Percentiles rank a stretch among this genome's conserved stretches.
phyloP scores from a whole-genome alignment of 2,888 invertebrate genomes.

The Dicyrtoma fusca region DNA sequence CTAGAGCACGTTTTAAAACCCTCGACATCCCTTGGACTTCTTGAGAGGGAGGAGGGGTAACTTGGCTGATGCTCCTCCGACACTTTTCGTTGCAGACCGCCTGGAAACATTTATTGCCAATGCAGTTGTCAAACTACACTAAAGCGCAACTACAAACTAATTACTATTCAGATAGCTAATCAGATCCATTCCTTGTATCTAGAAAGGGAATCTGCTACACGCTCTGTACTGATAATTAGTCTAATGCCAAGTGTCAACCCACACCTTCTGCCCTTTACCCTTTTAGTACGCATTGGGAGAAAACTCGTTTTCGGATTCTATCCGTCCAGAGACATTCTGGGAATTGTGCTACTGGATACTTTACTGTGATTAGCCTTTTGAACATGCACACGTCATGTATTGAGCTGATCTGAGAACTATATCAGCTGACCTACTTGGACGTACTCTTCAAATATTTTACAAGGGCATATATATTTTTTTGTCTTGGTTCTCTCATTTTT shows the following conservation, averaged over 20 bases:
- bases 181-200: background rate
- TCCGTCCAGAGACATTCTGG: too few relatives aligned
- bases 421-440: too few relatives aligned
- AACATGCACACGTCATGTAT: too few relatives aligned
- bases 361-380: too few relatives aligned
- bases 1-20: constrained; percentile 29
- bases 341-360: too few relatives aligned
- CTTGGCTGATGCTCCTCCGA: constrained; percentile 36
- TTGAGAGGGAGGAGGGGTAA: constrained; percentile 14
- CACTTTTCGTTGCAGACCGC: constrained; percentile 36
- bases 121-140: background rate
- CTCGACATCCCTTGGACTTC: constrained; percentile 35
- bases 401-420: too few relatives aligned
- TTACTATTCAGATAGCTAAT: background rate
- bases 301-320: too few relatives aligned
- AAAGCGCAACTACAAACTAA: constrained; percentile 5
- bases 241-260: too few relatives aligned
- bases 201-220: background rate
- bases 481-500: background rate
- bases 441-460: too few relatives aligned
- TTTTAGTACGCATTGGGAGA: too few relatives aligned
- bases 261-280: too few relatives aligned
- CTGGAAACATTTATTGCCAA: constrained; percentile 2
- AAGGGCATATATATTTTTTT: too few relatives aligned
- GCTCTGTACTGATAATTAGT: background rate